Evolutionary conservation across 2,797 vertebrate genomes (phyloP), one percentile per base, ranked within the genome.

Genomic region (Sebastes dallii): DNA sequence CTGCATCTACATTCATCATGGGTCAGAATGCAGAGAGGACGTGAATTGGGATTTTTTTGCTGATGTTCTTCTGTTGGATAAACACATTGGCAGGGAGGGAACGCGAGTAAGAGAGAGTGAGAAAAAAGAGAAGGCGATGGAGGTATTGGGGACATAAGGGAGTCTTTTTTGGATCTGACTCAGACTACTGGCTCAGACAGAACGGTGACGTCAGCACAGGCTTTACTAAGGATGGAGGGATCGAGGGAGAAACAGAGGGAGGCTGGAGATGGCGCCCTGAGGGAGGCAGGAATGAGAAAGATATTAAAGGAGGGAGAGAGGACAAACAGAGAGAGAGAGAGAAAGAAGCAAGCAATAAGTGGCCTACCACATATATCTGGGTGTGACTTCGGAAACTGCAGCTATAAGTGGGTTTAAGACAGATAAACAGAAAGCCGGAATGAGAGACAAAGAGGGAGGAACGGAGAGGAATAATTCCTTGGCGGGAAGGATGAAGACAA

Each of bases 381-480:
- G 91, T 89, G 87, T 84, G 90, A 92, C 90, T 92, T 86, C 22
- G 61, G 87, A 92, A 94, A 91, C 89, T 88, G 88, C 89, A 78
- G 89, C 85, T 92, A n/a, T 52, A 91, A 93, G 91, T 93, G 89
- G 89, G 91, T 91, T 93, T 90, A 85, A 85, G 89, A 85, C 85
- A 86, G 91, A 94, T 92, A 92, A 94, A 94, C 90, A 92, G 84
- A 82, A 60, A 61, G 88, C 56, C 42, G n/a, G 79, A 91, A 84
- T 80, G 84, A 89, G 79, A 91, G 86, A 93, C 84, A 91, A 88
- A 89, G 86, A 84, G 68, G 74, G 82, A 82, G 83, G 80, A 86
- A 85, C 12, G 13, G 81, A 70, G 79, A 81, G 83, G 84, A 92
- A 91, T 91, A 83, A 91, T 90, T 93, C 84, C 82, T 88, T 58